Evolutionary conservation across 53 echinoderm and acorn worm species (phyloP), one percentile per base, ranked within the genome.

Genomic region (Zoroaster sp.): DNA sequence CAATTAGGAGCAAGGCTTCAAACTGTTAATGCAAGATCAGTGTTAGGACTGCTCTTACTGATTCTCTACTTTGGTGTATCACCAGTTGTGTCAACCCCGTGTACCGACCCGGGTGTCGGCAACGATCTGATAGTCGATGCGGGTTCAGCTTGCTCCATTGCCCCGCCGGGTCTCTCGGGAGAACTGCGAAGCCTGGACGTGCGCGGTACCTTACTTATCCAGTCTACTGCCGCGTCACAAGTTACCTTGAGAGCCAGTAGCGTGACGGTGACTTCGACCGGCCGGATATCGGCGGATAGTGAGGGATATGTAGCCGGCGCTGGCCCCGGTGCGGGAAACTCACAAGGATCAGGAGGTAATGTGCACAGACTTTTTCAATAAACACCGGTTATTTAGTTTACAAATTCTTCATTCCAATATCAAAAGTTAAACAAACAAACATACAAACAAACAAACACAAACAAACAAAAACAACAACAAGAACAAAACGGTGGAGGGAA

Each of bases 301-400:
- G 74, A 45, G 5, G 91, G 91, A 25, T 87, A 66, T 34, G 76
- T 1, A 3, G 49, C 66, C 4, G 87, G 91, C 23, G 10, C 35
- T 31, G 91, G 91, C 5, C 91, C 87, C 28, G 91, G 91, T 65
- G 77, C 77, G 66, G 91, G 91, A 17, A 91, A 87, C 53, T 13
- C 77, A 10, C 21, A 30, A 1, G 91, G 91, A 15, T 91, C 91
- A 11, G 91, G 91, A 65, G 91, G 91, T 90, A 82, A 40, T 73
- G 23, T 73, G 6, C 69, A 18, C 31, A 21, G 4, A 69, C 12
- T 28, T 31, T 31, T 1, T 51, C 18, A 51, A n/a, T n/a, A n/a
- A n/a, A n/a, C n/a, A n/a, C n/a, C n/a, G n/a, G n/a, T n/a, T n/a
- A n/a, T n/a, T n/a, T n/a, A n/a, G n/a, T n/a, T n/a, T n/a, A n/a